Evolutionary conservation across 2,888 invertebrate genomes (phyloP).

Genomic region (Scaptomyza reducta): DNA sequence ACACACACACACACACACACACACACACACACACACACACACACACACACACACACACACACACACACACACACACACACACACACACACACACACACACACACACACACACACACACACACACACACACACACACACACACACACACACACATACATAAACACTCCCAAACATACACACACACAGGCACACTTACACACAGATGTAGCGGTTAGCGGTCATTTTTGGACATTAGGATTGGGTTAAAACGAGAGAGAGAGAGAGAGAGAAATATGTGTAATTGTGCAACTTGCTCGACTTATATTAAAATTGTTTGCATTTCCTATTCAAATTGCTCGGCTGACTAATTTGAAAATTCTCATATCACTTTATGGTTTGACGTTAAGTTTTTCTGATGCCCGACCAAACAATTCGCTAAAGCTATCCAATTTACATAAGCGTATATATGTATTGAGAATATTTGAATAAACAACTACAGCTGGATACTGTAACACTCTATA

Average conservation of each 20-base stretch:
- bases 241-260: background rate
- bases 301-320: constrained; percentile 35
- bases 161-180: constrained; percentile 30
- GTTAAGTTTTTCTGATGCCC: background rate
- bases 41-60: constrained; percentile 39
- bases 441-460: no score
- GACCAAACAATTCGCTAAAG: background rate
- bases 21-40: constrained; percentile 24
- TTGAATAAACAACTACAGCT: no score
- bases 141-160: constrained; percentile 33
- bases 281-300: background rate
- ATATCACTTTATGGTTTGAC: constrained; percentile 21
- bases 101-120: constrained; percentile 37
- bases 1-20: no score
- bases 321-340: constrained; percentile 47
- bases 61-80: constrained; percentile 28
- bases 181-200: constrained; percentile 31
- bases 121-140: constrained; percentile 34
- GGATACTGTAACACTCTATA: no score
- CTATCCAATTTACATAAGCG: no score
- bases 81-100: constrained; percentile 36
- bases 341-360: constrained; percentile 35
- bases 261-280: background rate
- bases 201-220: constrained; percentile 14
- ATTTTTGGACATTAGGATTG: background rate